phyloP scores from a whole-genome alignment of 2,797 vertebrate species.

The Champsocephalus gunnari region DNA sequence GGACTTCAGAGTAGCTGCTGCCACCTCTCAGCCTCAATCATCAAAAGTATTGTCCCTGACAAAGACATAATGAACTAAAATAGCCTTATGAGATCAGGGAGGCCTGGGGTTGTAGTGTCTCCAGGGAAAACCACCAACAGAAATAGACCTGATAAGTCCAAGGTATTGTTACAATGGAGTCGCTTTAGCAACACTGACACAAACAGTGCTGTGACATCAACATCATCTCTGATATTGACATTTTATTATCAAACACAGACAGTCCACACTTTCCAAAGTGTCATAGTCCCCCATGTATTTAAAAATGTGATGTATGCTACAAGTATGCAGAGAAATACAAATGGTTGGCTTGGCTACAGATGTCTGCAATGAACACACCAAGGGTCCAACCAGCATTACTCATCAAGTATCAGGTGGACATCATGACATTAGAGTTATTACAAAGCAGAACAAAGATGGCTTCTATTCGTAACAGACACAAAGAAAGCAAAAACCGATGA shows the following conservation, averaged over 20 bases:
- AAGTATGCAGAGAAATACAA: not conserved
- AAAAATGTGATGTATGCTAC: not conserved
- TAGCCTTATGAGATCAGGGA: conserved; percentile 71
- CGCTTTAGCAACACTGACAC: conserved; percentile 51
- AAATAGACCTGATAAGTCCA: conserved; percentile 78
- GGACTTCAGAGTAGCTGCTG: conserved; percentile 58
- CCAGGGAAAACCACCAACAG: conserved; percentile 47
- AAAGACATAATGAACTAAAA: conserved; percentile 77
- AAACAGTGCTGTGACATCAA: conserved; percentile 34
- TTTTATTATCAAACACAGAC: not conserved
- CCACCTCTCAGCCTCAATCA: conserved; percentile 50
- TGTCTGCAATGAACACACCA: conserved; percentile 26
- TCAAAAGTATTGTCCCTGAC: conserved; percentile 64
- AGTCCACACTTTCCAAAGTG: not conserved
- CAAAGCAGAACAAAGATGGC: conserved; percentile 25
- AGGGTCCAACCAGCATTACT: conserved; percentile 25
- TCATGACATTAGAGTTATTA: conserved; percentile 40
- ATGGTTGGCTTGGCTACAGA: not conserved
- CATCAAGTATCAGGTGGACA: conserved; percentile 51
- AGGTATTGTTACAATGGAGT: conserved; percentile 59
- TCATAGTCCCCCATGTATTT: not conserved
- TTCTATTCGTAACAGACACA: conserved; percentile 1
- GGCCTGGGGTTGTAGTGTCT: conserved; percentile 46
- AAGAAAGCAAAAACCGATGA: not conserved
- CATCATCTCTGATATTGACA: not conserved